Base-by-base conservation (phyloP, 1,140 invertebrate genomes). In the Anoplophora glabripennis region DNA sequence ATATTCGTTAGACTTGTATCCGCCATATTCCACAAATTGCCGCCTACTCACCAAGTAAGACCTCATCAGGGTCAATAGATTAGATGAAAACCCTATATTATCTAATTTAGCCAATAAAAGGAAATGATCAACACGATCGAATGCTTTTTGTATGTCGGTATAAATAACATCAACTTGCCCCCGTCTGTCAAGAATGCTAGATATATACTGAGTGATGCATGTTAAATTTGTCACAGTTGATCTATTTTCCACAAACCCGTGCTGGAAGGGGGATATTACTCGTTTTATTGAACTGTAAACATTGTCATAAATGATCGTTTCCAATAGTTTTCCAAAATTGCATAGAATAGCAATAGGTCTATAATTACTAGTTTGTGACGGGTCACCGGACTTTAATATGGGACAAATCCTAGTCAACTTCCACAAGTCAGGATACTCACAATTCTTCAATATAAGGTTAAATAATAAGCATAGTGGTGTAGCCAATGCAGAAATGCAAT, bases 321-420 rank as follows among this genome's bases (percentile, higher is more conserved):
- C 45, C 48, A 57, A 49, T 9, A 57, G 14, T 35, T 57, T 57
- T 15, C 45, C 45, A 28, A 57, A 57, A 28, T 49, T 57, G 45
- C 34, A 48, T n/a, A 57, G 21, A 37, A 57, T 36, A 34, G 37
- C 37, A 34, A 57, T 57, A 12, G 55, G 55, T 35, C 55, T 18
- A 48, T 57, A 57, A 33, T 57, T 57, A 21, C 18, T 5, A 41
- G 49, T 48, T n/a, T 48, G 21, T 37, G 33, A 37, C 21, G 35
- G n/a, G 12, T 45, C 38, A 18, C 55, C 55, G 21, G 42, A 47
- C 40, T 57, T 57, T 14, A 57, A 38, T 38, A 40, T 45, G 15
- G 55, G 55, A 48, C 45, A 41, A 37, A 57, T 49, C 40, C 18
- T 49, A 17, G 55, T 34, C 14, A 35, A 11, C 41, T 57, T 57